Evolutionary conservation across 2,797 vertebrate genomes (phyloP), one percentile per base, ranked within the genome.

Genomic region (Sternotherus odoratus): DNA sequence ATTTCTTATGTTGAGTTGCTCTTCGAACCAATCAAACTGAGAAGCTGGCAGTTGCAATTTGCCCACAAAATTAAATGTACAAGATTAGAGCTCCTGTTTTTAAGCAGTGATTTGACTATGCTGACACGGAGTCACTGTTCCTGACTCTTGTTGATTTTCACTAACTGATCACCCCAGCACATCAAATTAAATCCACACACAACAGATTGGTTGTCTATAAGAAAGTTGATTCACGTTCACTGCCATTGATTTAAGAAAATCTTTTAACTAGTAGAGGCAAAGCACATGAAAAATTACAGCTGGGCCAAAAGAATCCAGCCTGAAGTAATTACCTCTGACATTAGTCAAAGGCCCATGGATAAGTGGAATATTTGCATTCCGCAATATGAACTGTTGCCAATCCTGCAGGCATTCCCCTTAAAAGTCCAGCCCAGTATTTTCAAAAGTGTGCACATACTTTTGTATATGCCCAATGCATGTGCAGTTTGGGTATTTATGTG

Each of bases 11-110:
- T 90, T 79, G 80, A 53, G 80, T 79, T 90, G 91, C 3, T 95
- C 95, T 96, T 93, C 83, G 90, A 97, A 93, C 74, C 26, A 94
- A 94, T 92, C 89, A 94, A 95, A 96, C 53, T 83, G 63, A 95
- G 51, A 82, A 77, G 72, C 69, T 93, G 84, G 91, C 83, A 91
- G 48, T 60, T 87, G 79, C 19, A 94, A 92, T 84, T 91, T 91
- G 69, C 79, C 91, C 75, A 26, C 57, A 85, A 92, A 94, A 91
- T 87, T 79, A 91, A 77, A 57, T 77, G 89, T 84, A 94, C 89
- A 94, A 87, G 77, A 86, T 85, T 56, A 74, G 89, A 93, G 72
- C 57, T 90, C 75, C 85, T 79, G 86, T 91, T 89, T 69, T 96
- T 93, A 77, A 82, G 92, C 78, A 72, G 63, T 89, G 83, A 94